These are phyloP conservation scores for Yponomeuta sedellus DNA, from an alignment of 2,888 invertebrate species.

Conservation along the genomic window DNA sequence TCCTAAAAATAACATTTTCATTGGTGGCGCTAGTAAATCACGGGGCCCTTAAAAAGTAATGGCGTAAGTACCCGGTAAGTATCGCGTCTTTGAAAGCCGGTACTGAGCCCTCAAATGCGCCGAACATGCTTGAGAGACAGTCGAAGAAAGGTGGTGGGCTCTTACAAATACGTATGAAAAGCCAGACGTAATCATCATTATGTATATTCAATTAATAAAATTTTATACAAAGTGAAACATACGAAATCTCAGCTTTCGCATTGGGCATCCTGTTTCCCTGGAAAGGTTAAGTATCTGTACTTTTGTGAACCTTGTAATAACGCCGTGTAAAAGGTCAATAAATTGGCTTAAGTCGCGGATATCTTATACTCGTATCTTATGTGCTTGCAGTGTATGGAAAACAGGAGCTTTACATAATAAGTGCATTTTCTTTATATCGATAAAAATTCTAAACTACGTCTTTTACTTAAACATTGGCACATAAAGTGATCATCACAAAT, in stretches of 20 bases:
- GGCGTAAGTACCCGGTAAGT: too few species aligned
- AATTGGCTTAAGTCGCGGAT: neutral
- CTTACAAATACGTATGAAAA: neutral
- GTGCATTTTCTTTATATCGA: neutral
- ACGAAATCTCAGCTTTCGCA: constrained; percentile 7
- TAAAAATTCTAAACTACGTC: constrained; percentile 37
- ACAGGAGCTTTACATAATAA: neutral
- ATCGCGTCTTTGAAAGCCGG: too few species aligned
- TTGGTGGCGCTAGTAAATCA: too few species aligned
- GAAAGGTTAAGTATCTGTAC: neutral
- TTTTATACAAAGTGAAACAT: constrained; percentile 10
- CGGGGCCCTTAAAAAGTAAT: too few species aligned
- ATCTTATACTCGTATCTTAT: neutral
- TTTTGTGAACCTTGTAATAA: neutral
- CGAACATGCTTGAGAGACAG: too few species aligned
- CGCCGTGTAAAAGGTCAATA: neutral
- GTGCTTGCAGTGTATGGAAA: neutral
- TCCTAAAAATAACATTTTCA: too few species aligned
- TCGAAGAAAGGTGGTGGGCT: too few species aligned
- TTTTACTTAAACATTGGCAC: constrained; percentile 68
- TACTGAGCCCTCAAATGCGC: too few species aligned
- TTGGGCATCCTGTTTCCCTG: constrained; percentile 5
- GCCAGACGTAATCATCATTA: constrained; percentile 4
- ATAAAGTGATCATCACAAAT: constrained; percentile 67
- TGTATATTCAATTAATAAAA: constrained; percentile 15